Conservation (phyloP, 64 coral and sea anemone genomes). For the Pocillopora verrucosa region DNA sequence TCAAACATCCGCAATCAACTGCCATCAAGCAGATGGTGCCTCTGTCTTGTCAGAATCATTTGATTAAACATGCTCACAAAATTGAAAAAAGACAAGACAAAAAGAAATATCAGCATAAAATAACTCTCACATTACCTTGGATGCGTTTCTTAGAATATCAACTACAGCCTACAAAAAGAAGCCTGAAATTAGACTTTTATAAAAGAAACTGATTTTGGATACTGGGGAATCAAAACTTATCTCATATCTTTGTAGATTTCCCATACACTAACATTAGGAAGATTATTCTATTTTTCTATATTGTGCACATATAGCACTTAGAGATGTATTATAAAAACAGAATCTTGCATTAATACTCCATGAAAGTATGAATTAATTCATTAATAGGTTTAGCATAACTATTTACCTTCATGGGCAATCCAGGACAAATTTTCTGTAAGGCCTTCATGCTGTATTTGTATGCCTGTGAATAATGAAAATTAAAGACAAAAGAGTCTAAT, state of each 20-base stretch:
- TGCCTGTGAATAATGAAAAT: constrained; percentile 25
- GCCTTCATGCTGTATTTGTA: constrained; percentile 50
- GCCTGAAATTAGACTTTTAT: no score
- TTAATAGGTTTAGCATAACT: not conserved
- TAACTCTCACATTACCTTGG: constrained; percentile 26
- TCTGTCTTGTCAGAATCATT: not conserved
- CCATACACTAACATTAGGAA: no score
- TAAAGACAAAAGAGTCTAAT: no score
- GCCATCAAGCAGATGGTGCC: no score
- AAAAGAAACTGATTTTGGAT: no score
- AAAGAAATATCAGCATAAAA: not conserved
- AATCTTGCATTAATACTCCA: not conserved
- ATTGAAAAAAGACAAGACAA: no score
- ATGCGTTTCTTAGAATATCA: constrained; percentile 60
- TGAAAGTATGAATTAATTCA: not conserved
- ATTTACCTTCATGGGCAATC: constrained; percentile 57
- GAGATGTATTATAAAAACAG: no score
- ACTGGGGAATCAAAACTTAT: no score
- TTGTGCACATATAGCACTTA: no score
- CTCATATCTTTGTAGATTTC: no score
- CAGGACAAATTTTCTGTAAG: constrained; percentile 43
- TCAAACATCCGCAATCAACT: no score
- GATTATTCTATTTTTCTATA: no score
- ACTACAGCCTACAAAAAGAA: constrained; percentile 29
- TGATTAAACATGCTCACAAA: not conserved